A percentile compares a stretch with the other conserved stretches of the same genome.
These are phyloP conservation scores for Himalopsyche kuldschensis DNA, from an alignment of 2,888 invertebrate genomes.

Conservation along the genomic window DNA sequence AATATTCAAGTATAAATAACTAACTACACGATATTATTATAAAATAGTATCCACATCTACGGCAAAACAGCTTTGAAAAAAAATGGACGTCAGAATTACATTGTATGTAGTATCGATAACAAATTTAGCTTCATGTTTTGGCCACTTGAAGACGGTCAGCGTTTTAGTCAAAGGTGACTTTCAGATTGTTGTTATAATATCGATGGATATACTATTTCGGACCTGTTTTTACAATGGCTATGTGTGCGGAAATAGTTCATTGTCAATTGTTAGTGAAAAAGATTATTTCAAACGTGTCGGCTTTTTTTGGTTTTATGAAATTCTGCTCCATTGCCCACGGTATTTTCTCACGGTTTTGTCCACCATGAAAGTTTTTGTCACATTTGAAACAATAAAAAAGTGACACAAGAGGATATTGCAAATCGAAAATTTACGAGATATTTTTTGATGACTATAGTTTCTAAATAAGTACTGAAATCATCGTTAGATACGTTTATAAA, in stretches of 20 bases:
- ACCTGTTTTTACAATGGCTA: constrained; percentile 27
- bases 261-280: constrained; percentile 29
- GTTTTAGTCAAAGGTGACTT: constrained; percentile 1
- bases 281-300: neutral
- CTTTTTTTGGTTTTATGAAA: neutral
- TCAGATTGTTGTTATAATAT: constrained; percentile 11
- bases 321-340: neutral
- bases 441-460: neutral
- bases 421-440: neutral
- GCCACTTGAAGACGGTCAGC: constrained; percentile 28
- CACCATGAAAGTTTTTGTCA: neutral
- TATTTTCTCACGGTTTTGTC: neutral
- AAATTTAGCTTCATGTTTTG: constrained; percentile 35
- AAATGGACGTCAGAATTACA: neutral
- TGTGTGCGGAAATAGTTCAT: constrained; percentile 39
- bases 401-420: neutral
- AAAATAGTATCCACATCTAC: neutral
- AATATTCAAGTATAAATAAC: neutral
- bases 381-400: neutral
- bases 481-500: too few relatives aligned
- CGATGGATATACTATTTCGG: neutral
- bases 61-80: constrained; percentile 18
- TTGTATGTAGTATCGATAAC: constrained; percentile 31
- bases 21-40: neutral
- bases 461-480: neutral